Conservation (phyloP, 1,140 invertebrate species). For the Pristionchus pacificus region DNA sequence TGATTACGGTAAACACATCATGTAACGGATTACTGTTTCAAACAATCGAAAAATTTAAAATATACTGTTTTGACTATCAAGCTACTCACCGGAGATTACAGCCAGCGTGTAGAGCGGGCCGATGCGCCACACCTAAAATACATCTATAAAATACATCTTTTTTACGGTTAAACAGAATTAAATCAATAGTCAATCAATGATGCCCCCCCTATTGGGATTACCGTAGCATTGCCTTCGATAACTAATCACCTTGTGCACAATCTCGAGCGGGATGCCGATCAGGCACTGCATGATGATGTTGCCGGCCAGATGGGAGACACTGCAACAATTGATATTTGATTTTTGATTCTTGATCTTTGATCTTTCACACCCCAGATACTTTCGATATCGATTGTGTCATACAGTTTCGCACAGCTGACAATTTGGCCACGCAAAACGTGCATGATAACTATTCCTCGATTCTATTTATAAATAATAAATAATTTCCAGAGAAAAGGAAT, state of each 20-base stretch:
- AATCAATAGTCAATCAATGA: no score
- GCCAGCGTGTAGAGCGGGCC: constrained; percentile 81
- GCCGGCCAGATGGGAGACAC: constrained; percentile 71
- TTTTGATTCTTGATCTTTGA: constrained; percentile 54
- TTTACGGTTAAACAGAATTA: no score
- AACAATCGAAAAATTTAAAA: no score
- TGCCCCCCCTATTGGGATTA: no score
- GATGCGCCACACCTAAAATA: constrained; percentile 69
- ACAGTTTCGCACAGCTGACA: neutral
- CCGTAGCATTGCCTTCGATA: no score
- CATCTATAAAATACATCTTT: no score
- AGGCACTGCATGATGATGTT: constrained; percentile 86
- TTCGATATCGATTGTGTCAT: neutral
- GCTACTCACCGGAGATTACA: constrained; percentile 76
- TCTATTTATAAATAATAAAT: neutral
- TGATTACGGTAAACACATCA: neutral
- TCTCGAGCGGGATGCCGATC: constrained; percentile 83
- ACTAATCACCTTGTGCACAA: constrained; percentile 89
- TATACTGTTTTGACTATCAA: no score
- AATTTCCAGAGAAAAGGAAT: neutral
- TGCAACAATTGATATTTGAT: constrained; percentile 10
- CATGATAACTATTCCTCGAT: no score
- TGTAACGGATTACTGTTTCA: neutral
- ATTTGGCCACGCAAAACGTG: no score
- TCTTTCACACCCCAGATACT: constrained; percentile 67